Evolutionary conservation across 2,797 vertebrate genomes (phyloP), one percentile per base, ranked within the genome.

Genomic region (Coluber constrictor): DNA sequence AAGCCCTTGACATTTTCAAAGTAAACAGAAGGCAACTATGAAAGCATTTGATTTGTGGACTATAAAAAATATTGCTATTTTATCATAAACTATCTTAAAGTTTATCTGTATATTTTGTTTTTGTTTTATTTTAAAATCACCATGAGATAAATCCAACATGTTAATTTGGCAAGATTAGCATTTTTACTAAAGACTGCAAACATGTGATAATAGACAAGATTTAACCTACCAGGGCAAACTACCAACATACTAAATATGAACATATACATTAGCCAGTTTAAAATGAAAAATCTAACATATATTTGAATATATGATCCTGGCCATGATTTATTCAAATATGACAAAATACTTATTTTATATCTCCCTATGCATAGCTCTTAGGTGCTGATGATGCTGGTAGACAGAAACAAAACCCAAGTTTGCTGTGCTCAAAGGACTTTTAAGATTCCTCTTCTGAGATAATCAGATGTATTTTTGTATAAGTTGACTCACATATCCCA

Each of bases 41-140:
- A 92, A 94, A 91, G 87, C 51, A 95, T 86, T 95, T 96, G 56
- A 94, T 93, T 94, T 95, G 55, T 57, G 86, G 95, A 93, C 20
- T 86, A 63, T 6, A 74, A 74, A 89, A 91, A 91, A 27, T 54
- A 57, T 18, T 88, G 23, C 86, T 20, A n/a, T 66, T 88, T 94
- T 93, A 90, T 88, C 37, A 92, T 59, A 51, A 90, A 94, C 90
- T 94, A 88, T 91, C 55, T 87, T 51, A 93, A 87, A 25, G 57
- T 23, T 27, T 32, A 63, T 90, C 29, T 27, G 51, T 56, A 88
- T 51, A 25, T 63, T 86, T 43, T 7, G 37, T 63, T 89, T 91
- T 61, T 86, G 61, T 56, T 83, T 25, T 59, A 91, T 63, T n/a
- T n/a, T 63, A 54, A 91, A 56, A n/a, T 43, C 57, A 23, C 61